A percentile compares a stretch with the other conserved stretches of the same genome.
Evolutionary conservation across 1,140 invertebrate genomes (phyloP).

Genomic region (Halyomorpha halys): DNA sequence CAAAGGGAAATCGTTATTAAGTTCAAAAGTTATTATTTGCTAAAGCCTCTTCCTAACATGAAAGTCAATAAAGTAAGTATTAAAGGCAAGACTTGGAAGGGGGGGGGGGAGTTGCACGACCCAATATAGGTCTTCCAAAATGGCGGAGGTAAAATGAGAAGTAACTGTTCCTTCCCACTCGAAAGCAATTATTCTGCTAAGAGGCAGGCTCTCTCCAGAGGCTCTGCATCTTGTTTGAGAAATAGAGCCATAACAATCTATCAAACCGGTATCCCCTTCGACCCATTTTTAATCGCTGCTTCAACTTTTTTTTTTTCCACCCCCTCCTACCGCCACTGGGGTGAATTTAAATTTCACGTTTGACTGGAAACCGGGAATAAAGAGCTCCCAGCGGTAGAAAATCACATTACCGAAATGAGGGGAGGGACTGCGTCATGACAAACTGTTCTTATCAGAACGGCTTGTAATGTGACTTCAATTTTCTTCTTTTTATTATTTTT

Average conservation of each 20-base stretch:
- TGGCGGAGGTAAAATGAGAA: too few species aligned
- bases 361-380: constrained; percentile 13
- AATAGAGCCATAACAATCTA: constrained; percentile 23
- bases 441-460: too few species aligned
- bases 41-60: too few species aligned
- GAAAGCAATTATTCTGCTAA: constrained; percentile 15
- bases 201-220: neutral
- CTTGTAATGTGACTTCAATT: too few species aligned
- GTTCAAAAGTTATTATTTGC: too few species aligned
- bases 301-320: neutral
- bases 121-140: too few species aligned
- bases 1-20: too few species aligned
- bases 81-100: too few species aligned
- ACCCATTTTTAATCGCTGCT: constrained; percentile 22
- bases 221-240: constrained; percentile 19
- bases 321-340: neutral
- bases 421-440: neutral
- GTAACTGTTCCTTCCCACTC: neutral
- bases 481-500: neutral
- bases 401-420: constrained; percentile 24
- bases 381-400: neutral
- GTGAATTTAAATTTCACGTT: constrained; percentile 24
- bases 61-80: too few species aligned
- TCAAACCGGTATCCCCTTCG: constrained; percentile 10
- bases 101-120: too few species aligned